Evolutionary conservation across 2,888 invertebrate genomes (phyloP).

Genomic region (Agonopterix alstromeriana): DNA sequence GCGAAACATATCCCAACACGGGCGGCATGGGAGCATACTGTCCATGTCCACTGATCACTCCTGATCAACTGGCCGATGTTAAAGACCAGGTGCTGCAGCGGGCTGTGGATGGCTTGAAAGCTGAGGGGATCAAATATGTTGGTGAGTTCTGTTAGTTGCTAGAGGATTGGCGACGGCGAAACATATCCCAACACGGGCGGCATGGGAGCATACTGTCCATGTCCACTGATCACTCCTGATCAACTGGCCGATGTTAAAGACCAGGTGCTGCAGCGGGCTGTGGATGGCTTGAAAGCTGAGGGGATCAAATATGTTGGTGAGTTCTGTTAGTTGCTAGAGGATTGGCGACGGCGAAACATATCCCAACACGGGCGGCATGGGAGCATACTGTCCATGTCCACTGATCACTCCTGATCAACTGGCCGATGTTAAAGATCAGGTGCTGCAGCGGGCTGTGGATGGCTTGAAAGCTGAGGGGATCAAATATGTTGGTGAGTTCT

Average conservation of each 20-base stretch:
- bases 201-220: constrained; percentile 98
- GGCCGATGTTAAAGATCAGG: constrained; percentile 79
- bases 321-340: constrained; percentile 20
- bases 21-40: no score
- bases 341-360: no score
- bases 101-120: no score
- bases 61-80: no score
- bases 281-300: constrained; percentile 88
- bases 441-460: constrained; percentile 87
- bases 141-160: not conserved
- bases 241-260: constrained; percentile 80
- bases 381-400: constrained; percentile 95
- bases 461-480: constrained; percentile 87
- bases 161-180: constrained; percentile 91
- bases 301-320: constrained; percentile 88
- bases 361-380: constrained; percentile 99
- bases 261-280: constrained; percentile 85
- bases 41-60: no score
- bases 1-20: no score
- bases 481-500: constrained; percentile 83
- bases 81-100: no score
- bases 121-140: no score
- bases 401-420: constrained; percentile 81
- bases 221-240: constrained; percentile 82
- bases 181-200: constrained; percentile 98